Base-by-base conservation (phyloP, 2,113 vertebrate genomes). In the Pteruthius melanotis region DNA sequence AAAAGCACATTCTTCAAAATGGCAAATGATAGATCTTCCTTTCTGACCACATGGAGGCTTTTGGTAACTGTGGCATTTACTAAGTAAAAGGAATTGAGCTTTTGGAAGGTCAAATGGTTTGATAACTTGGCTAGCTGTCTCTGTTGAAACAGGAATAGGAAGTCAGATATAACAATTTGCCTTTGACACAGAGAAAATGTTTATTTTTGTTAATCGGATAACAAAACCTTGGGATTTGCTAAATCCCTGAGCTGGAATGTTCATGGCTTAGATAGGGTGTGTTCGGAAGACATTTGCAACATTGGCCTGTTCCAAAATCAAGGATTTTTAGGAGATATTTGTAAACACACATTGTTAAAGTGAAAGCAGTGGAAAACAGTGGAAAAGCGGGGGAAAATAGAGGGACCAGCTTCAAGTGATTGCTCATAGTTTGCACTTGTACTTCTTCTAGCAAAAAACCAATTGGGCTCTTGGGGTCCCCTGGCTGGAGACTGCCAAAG, bases 111-210 rank as follows among this genome's bases (percentile, higher is more conserved):
- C 76, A 92, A 44, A 83, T 1, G 7, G 11, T n/a, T 75, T 87
- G 91, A 42, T 63, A 92, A 83, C 50, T 89, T 81, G 68, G 64
- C 89, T 76, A 71, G 53, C 49, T 79, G 49, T 49, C 53, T 69
- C 64, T 71, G 76, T 19, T 79, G 64, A 86, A 90, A 92, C 76
- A 83, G 56, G 83, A 94, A 93, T 77, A 80, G 95, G 76, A 96
- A 95, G 86, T 90, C 85, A 90, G 71, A 93, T 80, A 63, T 65
- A 94, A 94, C 63, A 72, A 76, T 80, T 80, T 74, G 66, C 85
- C 79, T 90, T 84, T 87, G 72, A 94, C 91, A 93, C 44, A 89
- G 83, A 70, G 90, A 82, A 89, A 49, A 35, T 13, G 52, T 68
- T 95, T 97, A 54, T 90, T 92, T 94, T 91, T 70, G 63, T 90